phyloP scores from a whole-genome alignment of 2,113 vertebrate genomes.

The Xiphophorus hellerii region DNA sequence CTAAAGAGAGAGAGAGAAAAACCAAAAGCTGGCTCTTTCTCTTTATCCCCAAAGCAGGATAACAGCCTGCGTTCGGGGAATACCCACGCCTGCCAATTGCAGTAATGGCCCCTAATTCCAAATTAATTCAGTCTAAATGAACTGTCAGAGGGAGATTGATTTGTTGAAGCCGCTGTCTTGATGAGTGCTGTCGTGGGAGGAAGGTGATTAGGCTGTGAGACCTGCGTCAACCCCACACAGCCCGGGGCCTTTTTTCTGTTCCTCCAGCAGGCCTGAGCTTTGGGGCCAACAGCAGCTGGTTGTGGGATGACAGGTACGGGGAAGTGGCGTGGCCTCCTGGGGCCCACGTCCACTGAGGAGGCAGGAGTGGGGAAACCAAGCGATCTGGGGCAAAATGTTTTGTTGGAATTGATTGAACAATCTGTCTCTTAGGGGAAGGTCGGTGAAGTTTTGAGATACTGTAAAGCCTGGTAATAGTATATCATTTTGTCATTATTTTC shows the following conservation, averaged over 20 bases:
- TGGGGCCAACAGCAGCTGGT: slow-evolving; percentile 64
- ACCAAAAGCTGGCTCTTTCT: slow-evolving; percentile 71
- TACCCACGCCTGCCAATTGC: slow-evolving; percentile 90
- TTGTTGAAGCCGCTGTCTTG: slow-evolving; percentile 89
- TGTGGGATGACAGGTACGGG: slow-evolving; percentile 80
- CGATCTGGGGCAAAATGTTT: slow-evolving; percentile 38
- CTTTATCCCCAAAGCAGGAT: slow-evolving; percentile 80
- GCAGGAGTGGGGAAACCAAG: slow-evolving; percentile 12
- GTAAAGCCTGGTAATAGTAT: slow-evolving; percentile 22
- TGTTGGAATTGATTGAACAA: slow-evolving; percentile 25
- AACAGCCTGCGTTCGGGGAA: slow-evolving; percentile 84
- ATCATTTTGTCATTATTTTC: slow-evolving; percentile 37
- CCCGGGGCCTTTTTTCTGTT: slow-evolving; percentile 74
- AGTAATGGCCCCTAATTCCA: slow-evolving; percentile 92
- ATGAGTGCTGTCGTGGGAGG: slow-evolving; percentile 84
- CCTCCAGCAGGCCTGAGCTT: slow-evolving; percentile 63
- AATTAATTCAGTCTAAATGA: slow-evolving; percentile 97
- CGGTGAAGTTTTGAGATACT: slow-evolving; percentile 17
- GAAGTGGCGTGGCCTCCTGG: slow-evolving; percentile 61
- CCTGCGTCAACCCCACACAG: slow-evolving; percentile 79
- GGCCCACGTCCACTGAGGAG: slow-evolving; percentile 32
- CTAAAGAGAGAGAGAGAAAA: slow-evolving; percentile 48
- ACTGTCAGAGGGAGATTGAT: slow-evolving; percentile 95
- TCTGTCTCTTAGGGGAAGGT: slow-evolving; percentile 17
- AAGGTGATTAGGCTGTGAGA: slow-evolving; percentile 85